A percentile compares a stretch with the other conserved stretches of the same genome.
Conservation (phyloP, 2,888 invertebrate species). For the Pyrgus malvae region DNA sequence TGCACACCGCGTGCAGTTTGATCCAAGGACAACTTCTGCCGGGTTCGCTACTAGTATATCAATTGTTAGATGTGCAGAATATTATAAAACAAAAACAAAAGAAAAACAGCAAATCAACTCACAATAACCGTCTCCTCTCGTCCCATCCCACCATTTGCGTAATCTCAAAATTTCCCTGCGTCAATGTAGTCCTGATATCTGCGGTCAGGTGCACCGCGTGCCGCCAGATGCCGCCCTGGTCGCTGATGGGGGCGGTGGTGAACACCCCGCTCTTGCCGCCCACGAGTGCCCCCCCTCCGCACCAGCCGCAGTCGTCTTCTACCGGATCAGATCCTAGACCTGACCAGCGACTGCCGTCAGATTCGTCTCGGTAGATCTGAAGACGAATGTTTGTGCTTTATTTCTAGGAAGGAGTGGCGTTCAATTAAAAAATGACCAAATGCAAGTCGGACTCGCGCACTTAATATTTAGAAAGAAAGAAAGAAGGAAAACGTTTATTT, state of each 20-base stretch:
- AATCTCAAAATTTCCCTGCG: slow-evolving; percentile 89
- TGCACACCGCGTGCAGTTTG: no score
- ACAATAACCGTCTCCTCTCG: slow-evolving; percentile 85
- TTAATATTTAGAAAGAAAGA: no score
- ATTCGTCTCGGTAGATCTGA: slow-evolving; percentile 69
- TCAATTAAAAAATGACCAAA: no score
- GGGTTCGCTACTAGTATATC: no score
- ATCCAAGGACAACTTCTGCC: no score
- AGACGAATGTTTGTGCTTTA: no score
- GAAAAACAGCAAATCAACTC: slow-evolving; percentile 49
- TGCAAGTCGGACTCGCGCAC: no score
- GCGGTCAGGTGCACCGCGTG: slow-evolving; percentile 57
- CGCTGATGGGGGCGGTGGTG: slow-evolving; percentile 76
- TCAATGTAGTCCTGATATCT: slow-evolving; percentile 73
- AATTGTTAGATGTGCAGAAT: not conserved
- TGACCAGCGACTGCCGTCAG: slow-evolving; percentile 72
- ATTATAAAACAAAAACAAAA: not conserved
- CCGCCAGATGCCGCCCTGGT: slow-evolving; percentile 75
- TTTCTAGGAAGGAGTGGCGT: no score
- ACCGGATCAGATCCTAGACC: slow-evolving; percentile 69
- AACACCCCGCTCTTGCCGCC: slow-evolving; percentile 55
- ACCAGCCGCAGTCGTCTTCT: slow-evolving; percentile 72
- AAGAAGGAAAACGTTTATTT: no score
- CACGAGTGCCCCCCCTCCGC: slow-evolving; percentile 68
- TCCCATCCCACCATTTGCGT: slow-evolving; percentile 90